Evolutionary conservation across 1,140 invertebrate genomes (phyloP).

Genomic region (Anastrepha obliqua): DNA sequence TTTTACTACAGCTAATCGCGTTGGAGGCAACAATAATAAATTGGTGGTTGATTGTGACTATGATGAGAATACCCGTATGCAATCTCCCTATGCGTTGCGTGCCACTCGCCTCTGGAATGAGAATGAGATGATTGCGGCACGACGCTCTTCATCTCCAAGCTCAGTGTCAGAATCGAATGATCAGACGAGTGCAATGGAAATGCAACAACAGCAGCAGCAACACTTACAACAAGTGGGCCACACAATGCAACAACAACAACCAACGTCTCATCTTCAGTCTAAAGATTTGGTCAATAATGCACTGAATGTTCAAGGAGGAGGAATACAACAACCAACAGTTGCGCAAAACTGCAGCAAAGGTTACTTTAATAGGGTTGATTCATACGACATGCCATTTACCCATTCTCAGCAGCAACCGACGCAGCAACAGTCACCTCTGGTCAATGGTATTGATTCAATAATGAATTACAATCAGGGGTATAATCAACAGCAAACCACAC

Average conservation of each 20-base stretch:
- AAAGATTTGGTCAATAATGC: constrained; percentile 40
- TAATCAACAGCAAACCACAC: constrained; percentile 59
- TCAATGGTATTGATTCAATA: constrained; percentile 70
- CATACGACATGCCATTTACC: constrained; percentile 48
- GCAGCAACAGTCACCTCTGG: constrained; percentile 61
- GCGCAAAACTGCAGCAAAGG: constrained; percentile 55
- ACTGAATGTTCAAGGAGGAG: constrained; percentile 16
- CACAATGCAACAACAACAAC: constrained; percentile 58
- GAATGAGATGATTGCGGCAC: constrained; percentile 70
- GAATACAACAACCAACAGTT: neutral
- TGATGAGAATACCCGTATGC: constrained; percentile 72
- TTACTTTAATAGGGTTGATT: constrained; percentile 54
- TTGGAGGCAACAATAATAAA: constrained; percentile 57
- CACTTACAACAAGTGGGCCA: constrained; percentile 54
- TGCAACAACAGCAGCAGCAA: constrained; percentile 59
- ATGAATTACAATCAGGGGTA: constrained; percentile 69
- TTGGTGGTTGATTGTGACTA: constrained; percentile 64
- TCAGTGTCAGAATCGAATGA: constrained; percentile 73
- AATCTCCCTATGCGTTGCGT: constrained; percentile 68
- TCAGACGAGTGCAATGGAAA: constrained; percentile 59
- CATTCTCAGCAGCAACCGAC: constrained; percentile 65
- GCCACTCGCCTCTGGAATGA: constrained; percentile 67
- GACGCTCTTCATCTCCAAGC: constrained; percentile 69
- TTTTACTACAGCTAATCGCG: constrained; percentile 46
- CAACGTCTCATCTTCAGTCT: constrained; percentile 19